A percentile compares a stretch with the other conserved stretches of the same genome.
Evolutionary conservation across 2,888 invertebrate genomes (phyloP).

Genomic region (Drosophila barbarae): DNA sequence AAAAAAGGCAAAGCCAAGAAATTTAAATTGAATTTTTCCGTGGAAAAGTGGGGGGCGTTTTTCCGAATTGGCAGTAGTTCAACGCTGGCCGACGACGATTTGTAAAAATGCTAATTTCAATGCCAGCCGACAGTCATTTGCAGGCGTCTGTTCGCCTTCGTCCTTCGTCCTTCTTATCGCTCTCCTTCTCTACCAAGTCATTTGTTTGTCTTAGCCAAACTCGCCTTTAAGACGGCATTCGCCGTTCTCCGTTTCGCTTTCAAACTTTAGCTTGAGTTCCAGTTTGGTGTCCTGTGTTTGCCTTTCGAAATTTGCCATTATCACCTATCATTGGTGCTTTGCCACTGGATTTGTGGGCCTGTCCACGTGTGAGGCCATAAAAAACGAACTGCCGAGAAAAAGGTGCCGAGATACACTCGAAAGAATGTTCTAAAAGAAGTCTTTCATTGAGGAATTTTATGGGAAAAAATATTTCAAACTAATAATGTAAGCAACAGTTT

Average conservation of each 20-base stretch:
- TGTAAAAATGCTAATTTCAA: constrained; percentile 69
- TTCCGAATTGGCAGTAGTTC: constrained; percentile 56
- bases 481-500: background rate
- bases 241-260: constrained; percentile 9
- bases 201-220: constrained; percentile 26
- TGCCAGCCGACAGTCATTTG: constrained; percentile 39
- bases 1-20: constrained; percentile 19
- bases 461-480: background rate
- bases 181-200: background rate
- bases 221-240: constrained; percentile 26
- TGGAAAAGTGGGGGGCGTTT: constrained; percentile 18
- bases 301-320: constrained; percentile 70
- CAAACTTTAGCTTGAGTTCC: background rate
- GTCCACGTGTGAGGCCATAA: constrained; percentile 52
- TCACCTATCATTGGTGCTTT: constrained; percentile 76
- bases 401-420: constrained; percentile 18
- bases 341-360: constrained; percentile 64
- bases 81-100: constrained; percentile 54
- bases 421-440: background rate
- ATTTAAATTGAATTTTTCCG: constrained; percentile 57
- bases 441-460: background rate
- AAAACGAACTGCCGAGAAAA: constrained; percentile 62
- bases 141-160: constrained; percentile 17
- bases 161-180: background rate
- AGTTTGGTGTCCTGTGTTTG: constrained; percentile 22